phyloP scores from a whole-genome alignment of 1,140 invertebrate species.

The Dreissena polymorpha region DNA sequence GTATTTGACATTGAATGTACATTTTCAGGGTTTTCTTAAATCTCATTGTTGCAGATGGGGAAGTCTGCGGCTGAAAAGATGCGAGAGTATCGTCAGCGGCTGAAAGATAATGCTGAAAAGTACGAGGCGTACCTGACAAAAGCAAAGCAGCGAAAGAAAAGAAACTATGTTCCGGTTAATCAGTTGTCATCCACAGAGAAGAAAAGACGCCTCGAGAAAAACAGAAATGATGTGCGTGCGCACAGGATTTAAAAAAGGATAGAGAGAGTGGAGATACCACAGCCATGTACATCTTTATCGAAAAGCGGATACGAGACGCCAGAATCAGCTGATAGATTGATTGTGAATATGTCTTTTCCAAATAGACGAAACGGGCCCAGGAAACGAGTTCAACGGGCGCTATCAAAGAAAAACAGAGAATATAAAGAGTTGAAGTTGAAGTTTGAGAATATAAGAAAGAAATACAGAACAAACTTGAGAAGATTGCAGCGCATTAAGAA shows the following conservation, averaged over 20 bases:
- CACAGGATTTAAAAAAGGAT: slow-evolving; percentile 13
- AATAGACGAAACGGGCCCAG: slow-evolving; percentile 35
- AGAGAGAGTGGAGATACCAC: background rate
- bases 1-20: too few species aligned
- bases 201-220: background rate
- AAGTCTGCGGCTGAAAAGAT: slow-evolving; percentile 23
- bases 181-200: slow-evolving; percentile 4
- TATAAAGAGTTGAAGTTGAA: slow-evolving; percentile 20
- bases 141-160: slow-evolving; percentile 24
- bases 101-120: slow-evolving; percentile 20
- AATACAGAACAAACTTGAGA: slow-evolving; percentile 10
- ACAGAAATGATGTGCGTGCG: background rate
- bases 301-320: slow-evolving; percentile 32
- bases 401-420: slow-evolving; percentile 20
- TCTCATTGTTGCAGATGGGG: background rate
- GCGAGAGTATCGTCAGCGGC: slow-evolving; percentile 13
- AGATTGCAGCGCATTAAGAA: background rate
- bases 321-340: background rate
- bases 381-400: slow-evolving; percentile 7
- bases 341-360: slow-evolving; percentile 42
- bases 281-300: background rate
- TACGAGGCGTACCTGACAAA: slow-evolving; percentile 15
- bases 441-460: slow-evolving; percentile 2
- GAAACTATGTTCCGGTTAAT: slow-evolving; percentile 16
- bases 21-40: background rate